Base-by-base conservation (phyloP, 2,888 invertebrate species). In the Liodrosophila aerea region DNA sequence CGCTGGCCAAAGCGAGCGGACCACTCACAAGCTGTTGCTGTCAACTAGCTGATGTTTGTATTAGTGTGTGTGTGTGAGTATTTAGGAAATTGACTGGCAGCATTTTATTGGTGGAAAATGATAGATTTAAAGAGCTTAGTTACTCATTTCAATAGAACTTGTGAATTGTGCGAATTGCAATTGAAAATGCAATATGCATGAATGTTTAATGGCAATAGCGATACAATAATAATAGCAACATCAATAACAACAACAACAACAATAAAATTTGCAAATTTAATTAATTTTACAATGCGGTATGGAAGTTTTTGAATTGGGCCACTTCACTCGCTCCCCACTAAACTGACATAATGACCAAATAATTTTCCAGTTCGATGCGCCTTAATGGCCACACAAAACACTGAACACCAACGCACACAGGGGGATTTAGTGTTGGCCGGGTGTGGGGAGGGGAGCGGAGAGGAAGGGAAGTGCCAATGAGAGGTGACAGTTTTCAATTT, bases 301-400 rank as follows among this genome's bases (percentile, higher is more conserved):
- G 57, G 49, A 47, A 53, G 47, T 69, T 73, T 70, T 54, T 54
- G 54, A 41, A 57, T 57, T 67, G 33, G 49, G 54, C 46, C 61
- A 70, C 45, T 50, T 56, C 60, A 61, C 44, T 41, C 30, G 49
- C 50, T 63, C 39, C 65, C 65, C 68, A 63, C 73, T 69, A 60
- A 80, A 76, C 73, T 80, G 78, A 80, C 84, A 83, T 80, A 80
- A 83, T 80, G 84, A 76, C 84, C 84, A 80, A 83, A 74, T 80
- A 74, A 83, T 80, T 80, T 83, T 80, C 81, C 81, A 83, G 74
- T 74, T 76, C 60, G 74, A 53, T 83, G 81, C 67, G 56, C 58
- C 61, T 60, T 69, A 61, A 65, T 72, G 57, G 49, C 12, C 30
- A 13, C 36, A 36, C 7, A 29, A 7, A 29, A 9, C 51, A 46